Evolutionary conservation across 92 coral and sea anemone genomes (phyloP).

Genomic region (Pocillopora meandrina): DNA sequence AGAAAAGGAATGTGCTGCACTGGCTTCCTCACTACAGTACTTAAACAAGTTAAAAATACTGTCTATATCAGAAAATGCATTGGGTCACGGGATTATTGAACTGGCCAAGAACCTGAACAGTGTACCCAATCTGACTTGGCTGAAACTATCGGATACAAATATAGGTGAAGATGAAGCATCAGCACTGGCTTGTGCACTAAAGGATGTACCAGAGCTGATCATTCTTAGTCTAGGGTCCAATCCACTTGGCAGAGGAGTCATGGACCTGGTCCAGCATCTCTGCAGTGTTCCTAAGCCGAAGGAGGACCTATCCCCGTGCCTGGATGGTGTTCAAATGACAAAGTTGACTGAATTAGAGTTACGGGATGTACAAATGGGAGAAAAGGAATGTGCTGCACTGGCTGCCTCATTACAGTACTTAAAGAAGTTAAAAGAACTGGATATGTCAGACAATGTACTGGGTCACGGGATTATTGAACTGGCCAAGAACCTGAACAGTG

Average conservation of each 20-base stretch:
- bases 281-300: background rate
- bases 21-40: background rate
- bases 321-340: conserved; percentile 12
- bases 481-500: too few relatives aligned
- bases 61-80: background rate
- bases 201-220: background rate
- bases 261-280: background rate
- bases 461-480: too few relatives aligned
- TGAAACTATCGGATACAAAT: background rate
- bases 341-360: conserved; percentile 12
- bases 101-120: background rate
- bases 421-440: too few relatives aligned
- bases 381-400: too few relatives aligned
- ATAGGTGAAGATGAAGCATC: conserved; percentile 5
- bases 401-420: too few relatives aligned
- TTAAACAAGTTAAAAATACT: background rate
- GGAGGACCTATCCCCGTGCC: background rate
- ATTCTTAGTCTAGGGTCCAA: background rate
- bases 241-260: background rate
- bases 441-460: too few relatives aligned
- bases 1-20: background rate
- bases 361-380: too few relatives aligned
- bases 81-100: background rate
- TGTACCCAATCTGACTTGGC: background rate
- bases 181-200: background rate